Evolutionary conservation across 2,113 vertebrate species (phyloP).

Genomic region (human): GRCh38 chr4:149386001-149386500

Average conservation of each 20-base stretch:
- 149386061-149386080: slow-evolving; percentile 25
- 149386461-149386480: not conserved
- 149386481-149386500: not conserved
- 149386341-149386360: not conserved
- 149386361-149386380: not conserved
- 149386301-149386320: not conserved
- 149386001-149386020: not conserved
- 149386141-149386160: not conserved
- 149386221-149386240: not conserved
- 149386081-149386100: slow-evolving; percentile 42
- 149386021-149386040: not conserved
- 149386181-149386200: slow-evolving; percentile 7
- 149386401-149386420: not conserved
- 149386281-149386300: not conserved
- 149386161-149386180: slow-evolving; percentile 45
- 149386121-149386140: slow-evolving; percentile 54
- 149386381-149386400: not conserved
- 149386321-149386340: not conserved
- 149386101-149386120: slow-evolving; percentile 47
- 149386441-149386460: not conserved
- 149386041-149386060: slow-evolving; percentile 17
- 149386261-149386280: not conserved
- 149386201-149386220: slow-evolving; percentile 6
- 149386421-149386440: not conserved
- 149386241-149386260: not conserved